Evolutionary conservation across 1,140 invertebrate genomes (phyloP).

Genomic region (Drosophila nigromelanica): DNA sequence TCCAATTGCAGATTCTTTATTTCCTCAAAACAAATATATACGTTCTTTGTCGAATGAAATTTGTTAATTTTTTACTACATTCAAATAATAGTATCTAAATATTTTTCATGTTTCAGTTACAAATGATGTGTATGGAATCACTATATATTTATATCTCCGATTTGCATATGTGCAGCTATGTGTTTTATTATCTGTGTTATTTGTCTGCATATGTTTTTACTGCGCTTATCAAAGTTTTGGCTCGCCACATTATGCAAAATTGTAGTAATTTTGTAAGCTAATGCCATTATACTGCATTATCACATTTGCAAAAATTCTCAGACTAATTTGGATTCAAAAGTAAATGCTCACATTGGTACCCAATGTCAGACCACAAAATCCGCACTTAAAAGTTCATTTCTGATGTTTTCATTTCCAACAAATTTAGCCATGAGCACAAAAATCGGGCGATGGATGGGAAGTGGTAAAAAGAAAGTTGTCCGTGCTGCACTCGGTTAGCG

Average conservation of each 20-base stretch:
- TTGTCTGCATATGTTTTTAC: background rate
- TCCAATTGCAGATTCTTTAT: too few relatives aligned
- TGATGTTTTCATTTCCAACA: conserved; percentile 64
- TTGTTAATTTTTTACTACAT: too few relatives aligned
- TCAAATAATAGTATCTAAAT: too few relatives aligned
- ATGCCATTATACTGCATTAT: conserved; percentile 20
- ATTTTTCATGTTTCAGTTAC: too few relatives aligned
- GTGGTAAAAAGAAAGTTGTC: conserved; percentile 7
- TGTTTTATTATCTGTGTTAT: too few relatives aligned
- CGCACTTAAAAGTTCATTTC: conserved; percentile 61
- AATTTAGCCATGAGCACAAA: conserved; percentile 34
- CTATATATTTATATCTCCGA: too few relatives aligned
- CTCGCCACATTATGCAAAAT: conserved; percentile 14
- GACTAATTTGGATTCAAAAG: conserved; percentile 31
- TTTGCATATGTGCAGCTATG: too few relatives aligned
- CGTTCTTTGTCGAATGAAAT: too few relatives aligned
- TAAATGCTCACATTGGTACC: conserved; percentile 10
- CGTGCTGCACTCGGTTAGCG: conserved; percentile 44
- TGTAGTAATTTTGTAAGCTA: conserved; percentile 18
- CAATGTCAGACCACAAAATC: conserved; percentile 55
- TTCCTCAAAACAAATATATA: too few relatives aligned
- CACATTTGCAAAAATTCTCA: conserved; percentile 42
- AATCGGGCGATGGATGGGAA: background rate
- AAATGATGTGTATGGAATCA: too few relatives aligned
- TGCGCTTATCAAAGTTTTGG: conserved; percentile 8